Conservation (phyloP, 2,113 vertebrate genomes). For the Apistogramma diplotaenia region DNA sequence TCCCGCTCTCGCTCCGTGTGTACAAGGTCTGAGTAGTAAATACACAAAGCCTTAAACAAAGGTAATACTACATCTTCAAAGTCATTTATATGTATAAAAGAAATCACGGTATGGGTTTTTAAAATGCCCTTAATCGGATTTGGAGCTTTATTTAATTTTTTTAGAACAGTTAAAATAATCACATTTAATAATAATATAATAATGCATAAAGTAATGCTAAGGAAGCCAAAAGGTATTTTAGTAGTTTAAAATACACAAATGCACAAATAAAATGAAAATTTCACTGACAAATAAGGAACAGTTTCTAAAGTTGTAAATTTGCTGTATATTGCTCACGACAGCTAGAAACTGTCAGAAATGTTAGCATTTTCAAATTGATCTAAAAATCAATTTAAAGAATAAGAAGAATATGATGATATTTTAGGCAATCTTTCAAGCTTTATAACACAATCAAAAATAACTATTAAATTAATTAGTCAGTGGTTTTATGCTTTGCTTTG, state of each 20-base stretch:
- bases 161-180: not conserved
- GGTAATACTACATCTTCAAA: not conserved
- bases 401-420: not conserved
- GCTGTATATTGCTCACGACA: not conserved
- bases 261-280: not conserved
- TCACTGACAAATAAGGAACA: fast-evolving
- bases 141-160: not conserved
- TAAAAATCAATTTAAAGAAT: not conserved
- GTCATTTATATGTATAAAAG: conserved; percentile 7
- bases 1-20: not conserved
- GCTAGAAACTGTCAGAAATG: not conserved
- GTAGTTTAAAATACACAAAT: not conserved
- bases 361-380: not conserved
- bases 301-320: not conserved
- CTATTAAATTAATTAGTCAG: not conserved
- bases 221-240: not conserved
- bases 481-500: conserved; percentile 26
- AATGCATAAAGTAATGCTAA: not conserved
- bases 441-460: not conserved
- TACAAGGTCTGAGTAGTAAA: conserved; percentile 6
- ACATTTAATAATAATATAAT: conserved; percentile 2
- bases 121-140: not conserved
- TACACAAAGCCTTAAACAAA: conserved; percentile 11
- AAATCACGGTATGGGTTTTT: not conserved
- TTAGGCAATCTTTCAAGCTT: not conserved